Conservation (phyloP, 1,140 invertebrate genomes). For the Holcopasites calliopsidis region DNA sequence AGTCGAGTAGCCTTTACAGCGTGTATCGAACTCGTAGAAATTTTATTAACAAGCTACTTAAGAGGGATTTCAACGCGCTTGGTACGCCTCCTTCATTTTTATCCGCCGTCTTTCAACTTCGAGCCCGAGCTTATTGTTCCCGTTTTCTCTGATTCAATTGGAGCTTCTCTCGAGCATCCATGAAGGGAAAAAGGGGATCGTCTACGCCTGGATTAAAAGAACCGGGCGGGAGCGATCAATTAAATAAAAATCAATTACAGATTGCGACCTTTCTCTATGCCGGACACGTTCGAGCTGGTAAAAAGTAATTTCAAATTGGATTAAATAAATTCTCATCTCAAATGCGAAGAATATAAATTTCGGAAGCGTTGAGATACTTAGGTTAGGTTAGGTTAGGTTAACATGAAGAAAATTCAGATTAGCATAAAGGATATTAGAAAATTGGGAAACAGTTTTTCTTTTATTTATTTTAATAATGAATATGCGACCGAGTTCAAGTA, state of each 20-base stretch:
- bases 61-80: not conserved
- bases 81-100: not conserved
- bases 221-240: not conserved
- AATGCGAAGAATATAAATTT: no score
- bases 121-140: not conserved
- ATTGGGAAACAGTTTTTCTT: no score
- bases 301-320: not conserved
- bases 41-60: constrained; percentile 45
- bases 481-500: no score
- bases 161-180: not conserved
- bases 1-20: no score
- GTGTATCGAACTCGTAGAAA: constrained; percentile 1
- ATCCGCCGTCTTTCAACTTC: not conserved
- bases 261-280: not conserved
- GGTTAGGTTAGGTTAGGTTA: no score
- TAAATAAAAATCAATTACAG: constrained; percentile 13
- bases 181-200: not conserved
- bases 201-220: not conserved
- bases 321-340: not conserved
- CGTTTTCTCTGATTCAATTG: constrained; percentile 1
- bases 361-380: no score
- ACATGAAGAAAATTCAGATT: no score
- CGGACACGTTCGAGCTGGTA: no score
- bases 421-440: no score
- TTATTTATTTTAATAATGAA: no score